A percentile compares a stretch with the other conserved stretches of the same genome.
These are phyloP conservation scores for Melanchra persicariae DNA, from an alignment of 2,888 invertebrate genomes.

Conservation along the genomic window DNA sequence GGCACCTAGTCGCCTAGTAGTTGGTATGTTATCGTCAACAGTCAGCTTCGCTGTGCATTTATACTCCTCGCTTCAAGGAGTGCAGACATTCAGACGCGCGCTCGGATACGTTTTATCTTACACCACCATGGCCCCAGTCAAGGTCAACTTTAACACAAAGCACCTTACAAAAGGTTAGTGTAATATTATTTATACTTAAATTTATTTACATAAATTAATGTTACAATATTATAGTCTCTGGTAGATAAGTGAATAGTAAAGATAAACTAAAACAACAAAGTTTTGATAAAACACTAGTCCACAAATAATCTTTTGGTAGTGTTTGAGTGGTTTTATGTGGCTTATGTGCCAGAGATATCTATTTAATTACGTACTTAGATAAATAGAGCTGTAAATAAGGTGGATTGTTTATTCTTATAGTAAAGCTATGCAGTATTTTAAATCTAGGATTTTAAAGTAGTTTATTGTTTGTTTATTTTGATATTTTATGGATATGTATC, in stretches of 20 bases:
- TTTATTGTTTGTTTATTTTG: not conserved
- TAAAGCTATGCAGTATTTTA: not conserved
- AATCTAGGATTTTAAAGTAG: not conserved
- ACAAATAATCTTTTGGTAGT: too few species aligned
- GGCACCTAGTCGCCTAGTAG: not conserved
- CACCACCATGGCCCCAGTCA: conserved; percentile 77
- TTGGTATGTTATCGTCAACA: conserved; percentile 48
- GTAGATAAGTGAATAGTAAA: conserved; percentile 13
- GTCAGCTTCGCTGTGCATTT: conserved; percentile 67
- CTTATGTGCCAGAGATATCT: not conserved
- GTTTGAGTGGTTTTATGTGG: not conserved
- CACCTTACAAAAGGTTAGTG: conserved; percentile 83
- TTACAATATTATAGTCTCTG: not conserved
- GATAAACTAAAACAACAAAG: conserved; percentile 23
- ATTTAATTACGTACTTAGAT: not conserved
- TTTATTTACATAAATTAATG: not conserved
- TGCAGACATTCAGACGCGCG: conserved; percentile 71
- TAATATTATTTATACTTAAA: not conserved
- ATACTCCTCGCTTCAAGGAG: conserved; percentile 68
- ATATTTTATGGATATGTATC: not conserved
- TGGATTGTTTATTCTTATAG: not conserved
- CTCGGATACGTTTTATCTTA: conserved; percentile 77
- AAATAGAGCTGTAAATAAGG: not conserved
- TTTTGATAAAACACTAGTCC: conserved; percentile 22
- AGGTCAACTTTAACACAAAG: conserved; percentile 80